Evolutionary conservation across 2,797 vertebrate species (phyloP), one percentile per base, ranked within the genome.

Genomic region (Amniataba percoides): DNA sequence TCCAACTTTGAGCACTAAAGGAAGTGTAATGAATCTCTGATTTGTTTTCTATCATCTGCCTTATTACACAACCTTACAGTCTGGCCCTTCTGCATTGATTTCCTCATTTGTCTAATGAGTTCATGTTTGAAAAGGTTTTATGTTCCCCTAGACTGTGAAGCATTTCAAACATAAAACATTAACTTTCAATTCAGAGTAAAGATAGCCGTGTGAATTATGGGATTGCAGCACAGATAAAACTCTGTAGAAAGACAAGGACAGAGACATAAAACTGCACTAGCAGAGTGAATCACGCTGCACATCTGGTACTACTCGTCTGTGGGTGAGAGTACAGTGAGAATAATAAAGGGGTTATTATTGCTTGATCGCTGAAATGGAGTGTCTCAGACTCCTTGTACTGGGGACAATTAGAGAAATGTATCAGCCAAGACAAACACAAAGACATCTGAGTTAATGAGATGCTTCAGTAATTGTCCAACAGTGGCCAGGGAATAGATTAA

Each of bases 341-440:
- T 58, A 70, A 81, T 74, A 59, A 58, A 80, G 66, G 63, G 76
- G 69, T 63, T 57, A 77, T 61, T 81, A 71, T 51, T 71, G 57
- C 60, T 74, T 0, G 19, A 42, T 27, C 21, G 64, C 71, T 59
- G 31, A 57, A 65, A 80, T 71, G 59, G 51, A 69, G 67, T 25
- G 43, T 57, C 65, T 71, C 25, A 7, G 31, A 25, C 55, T 83
- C 46, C 48, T 55, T 74, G 59, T 40, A 19, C 55, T 55, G 27
- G 77, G 8, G 60, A 82, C 78, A 74, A 87, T 88, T 82, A 80
- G 51, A 79, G 51, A 74, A 87, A 85, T 58, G 66, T 49, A 77
- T 84, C 68, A 75, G 53, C 75, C 12, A 65, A 73, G 65, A 74
- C 27, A 48, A 64, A 53, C 43, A 80, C 77, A 84, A 77, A 83